These are phyloP conservation scores for Orientallactaga sibirica DNA, from an alignment of 2,797 vertebrate species.

Conservation along the genomic window DNA sequence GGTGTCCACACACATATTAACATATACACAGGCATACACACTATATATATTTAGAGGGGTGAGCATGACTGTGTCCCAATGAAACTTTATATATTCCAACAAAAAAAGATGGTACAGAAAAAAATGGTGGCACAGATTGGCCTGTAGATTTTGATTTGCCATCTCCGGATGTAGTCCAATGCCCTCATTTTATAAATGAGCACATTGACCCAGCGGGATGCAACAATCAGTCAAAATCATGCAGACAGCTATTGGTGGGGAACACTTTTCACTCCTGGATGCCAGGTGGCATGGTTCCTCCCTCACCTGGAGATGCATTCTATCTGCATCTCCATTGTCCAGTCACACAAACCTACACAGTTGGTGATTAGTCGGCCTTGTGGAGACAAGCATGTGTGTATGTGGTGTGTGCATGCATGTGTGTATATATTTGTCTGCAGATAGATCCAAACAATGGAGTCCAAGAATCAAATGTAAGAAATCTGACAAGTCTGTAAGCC, in stretches of 20 bases:
- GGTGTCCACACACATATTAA: background rate
- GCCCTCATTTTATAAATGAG: background rate
- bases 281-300: background rate
- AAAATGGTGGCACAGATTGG: no score
- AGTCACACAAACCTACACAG: background rate
- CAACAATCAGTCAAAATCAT: background rate
- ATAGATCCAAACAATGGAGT: background rate
- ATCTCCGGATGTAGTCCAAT: background rate
- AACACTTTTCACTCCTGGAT: background rate
- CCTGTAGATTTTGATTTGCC: no score
- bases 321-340: background rate
- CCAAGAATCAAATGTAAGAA: constrained; percentile 39
- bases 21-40: no score
- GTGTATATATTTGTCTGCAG: background rate
- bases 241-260: background rate
- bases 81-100: no score
- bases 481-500: background rate
- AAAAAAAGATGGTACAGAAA: no score
- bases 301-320: background rate
- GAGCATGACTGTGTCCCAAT: no score
- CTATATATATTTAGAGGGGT: no score
- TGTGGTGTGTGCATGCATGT: background rate
- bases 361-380: background rate
- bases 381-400: background rate
- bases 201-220: background rate